Conservation (phyloP, 2,888 invertebrate genomes). For the Xylocampa areola region DNA sequence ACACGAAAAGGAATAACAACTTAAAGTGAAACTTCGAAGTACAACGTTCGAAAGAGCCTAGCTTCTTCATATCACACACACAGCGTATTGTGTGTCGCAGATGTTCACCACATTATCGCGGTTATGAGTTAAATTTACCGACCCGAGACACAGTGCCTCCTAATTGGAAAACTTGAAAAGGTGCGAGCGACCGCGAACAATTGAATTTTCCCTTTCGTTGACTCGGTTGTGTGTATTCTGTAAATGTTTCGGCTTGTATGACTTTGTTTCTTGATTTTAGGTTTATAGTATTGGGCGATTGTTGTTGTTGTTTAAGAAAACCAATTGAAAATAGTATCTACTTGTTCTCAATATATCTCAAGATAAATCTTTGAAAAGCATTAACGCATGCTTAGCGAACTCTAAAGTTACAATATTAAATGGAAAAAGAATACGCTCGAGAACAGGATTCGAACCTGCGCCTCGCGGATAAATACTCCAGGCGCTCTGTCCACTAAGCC, state of each 20-base stretch:
- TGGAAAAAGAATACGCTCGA: no score
- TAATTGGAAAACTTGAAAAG: conserved; percentile 85
- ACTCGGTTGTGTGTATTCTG: conserved; percentile 39
- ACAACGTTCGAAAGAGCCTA: conserved; percentile 39
- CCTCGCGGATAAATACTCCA: no score
- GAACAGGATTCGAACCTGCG: no score
- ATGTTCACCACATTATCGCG: conserved; percentile 73
- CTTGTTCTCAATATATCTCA: no score
- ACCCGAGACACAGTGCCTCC: conserved; percentile 70
- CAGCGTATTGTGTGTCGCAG: conserved; percentile 68
- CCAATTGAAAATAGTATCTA: no score
- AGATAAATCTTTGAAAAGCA: no score
- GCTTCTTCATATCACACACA: conserved; percentile 63
- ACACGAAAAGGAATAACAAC: conserved; percentile 29
- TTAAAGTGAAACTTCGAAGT: conserved; percentile 33
- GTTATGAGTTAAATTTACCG: conserved; percentile 75
- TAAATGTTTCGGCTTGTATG: conserved; percentile 45
- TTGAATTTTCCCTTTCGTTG: conserved; percentile 68
- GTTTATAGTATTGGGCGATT: no score
- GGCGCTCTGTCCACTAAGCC: no score
- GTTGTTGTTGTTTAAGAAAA: no score
- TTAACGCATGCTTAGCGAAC: no score
- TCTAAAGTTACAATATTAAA: no score
- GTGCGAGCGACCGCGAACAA: conserved; percentile 72
- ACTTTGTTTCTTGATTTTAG: conserved; percentile 29